Conservation (phyloP, 2,797 vertebrate genomes). For the Bradypodion ventrale region DNA sequence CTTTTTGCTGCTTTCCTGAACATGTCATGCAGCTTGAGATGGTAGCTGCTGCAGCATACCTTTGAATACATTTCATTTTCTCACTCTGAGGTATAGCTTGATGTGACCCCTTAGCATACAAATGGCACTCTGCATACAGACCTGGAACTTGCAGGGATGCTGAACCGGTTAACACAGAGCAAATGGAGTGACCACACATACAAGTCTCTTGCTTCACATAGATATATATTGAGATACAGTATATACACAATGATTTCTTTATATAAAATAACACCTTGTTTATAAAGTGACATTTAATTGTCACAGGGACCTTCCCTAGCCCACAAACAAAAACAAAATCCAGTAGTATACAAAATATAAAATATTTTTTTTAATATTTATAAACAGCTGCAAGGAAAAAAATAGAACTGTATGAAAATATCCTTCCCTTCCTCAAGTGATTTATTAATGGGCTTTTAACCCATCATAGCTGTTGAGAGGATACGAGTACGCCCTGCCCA, state of each 20-base stretch:
- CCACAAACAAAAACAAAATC: slow-evolving; percentile 68
- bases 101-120: background rate
- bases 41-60: too few relatives aligned
- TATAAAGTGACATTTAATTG: slow-evolving; percentile 80
- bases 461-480: slow-evolving; percentile 85
- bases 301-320: slow-evolving; percentile 73
- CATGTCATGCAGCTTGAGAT: too few relatives aligned
- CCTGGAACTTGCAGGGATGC: background rate
- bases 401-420: slow-evolving; percentile 99
- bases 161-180: slow-evolving; percentile 49
- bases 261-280: slow-evolving; percentile 79
- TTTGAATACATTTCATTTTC: background rate
- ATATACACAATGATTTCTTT: slow-evolving; percentile 66
- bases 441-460: slow-evolving; percentile 90
- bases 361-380: slow-evolving; percentile 99
- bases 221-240: slow-evolving; percentile 70
- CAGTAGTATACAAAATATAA: slow-evolving; percentile 99
- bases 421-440: slow-evolving; percentile 77
- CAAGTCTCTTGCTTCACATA: slow-evolving; percentile 69
- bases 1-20: background rate
- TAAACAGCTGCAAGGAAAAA: slow-evolving; percentile 95
- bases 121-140: background rate
- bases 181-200: slow-evolving; percentile 68
- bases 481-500: slow-evolving; percentile 95
- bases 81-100: background rate